Evolutionary conservation across 2,888 invertebrate species (phyloP), one percentile per base, ranked within the genome.

Genomic region (Gastrophysa polygoni): DNA sequence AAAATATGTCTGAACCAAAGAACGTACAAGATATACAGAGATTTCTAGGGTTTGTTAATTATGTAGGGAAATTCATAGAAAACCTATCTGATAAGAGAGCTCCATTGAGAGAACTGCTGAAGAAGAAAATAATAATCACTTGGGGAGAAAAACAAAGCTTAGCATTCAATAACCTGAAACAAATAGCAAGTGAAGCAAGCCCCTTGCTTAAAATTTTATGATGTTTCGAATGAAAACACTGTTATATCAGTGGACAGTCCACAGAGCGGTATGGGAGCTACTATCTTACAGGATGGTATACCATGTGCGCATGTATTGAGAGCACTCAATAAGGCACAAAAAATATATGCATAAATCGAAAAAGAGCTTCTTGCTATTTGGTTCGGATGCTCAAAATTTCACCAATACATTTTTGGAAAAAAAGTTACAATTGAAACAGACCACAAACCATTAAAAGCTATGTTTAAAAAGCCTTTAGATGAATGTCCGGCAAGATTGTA

Each of bases 301-400:
- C 69, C 71, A 18, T 56, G 71, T 16, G 73, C 74, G 11, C 74
- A 73, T 61, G 73, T 64, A 6, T 72, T 71, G 0, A 67, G 66
- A 54, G 43, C 70, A 8, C 50, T 72, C 14, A 70, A 65, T 1
- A 21, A 28, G 18, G 44, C 64, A 2, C 69, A 74, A 67, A 47
- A 59, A 32, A 57, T 43, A n/a, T 76, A 74, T 44, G 67, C 70
- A 10, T 72, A 74, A 57, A 73, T 72, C 20, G 72, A 75, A 59
- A 71, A 47, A 18, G 71, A 64, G 70, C 10, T 47, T 18, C 11
- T 20, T 1, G 11, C 10, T 47, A 47, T 47, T 10, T 47, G 47
- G 20, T 46, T 43, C 32, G 52, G 59, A 3, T 52, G 46, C 0
- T 20, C 44, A 1, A 43, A 43, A 21, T 58, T 63, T 46, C 47